Conservation (phyloP, 2,113 vertebrate genomes). For the Oncorhynchus tshawytscha region DNA sequence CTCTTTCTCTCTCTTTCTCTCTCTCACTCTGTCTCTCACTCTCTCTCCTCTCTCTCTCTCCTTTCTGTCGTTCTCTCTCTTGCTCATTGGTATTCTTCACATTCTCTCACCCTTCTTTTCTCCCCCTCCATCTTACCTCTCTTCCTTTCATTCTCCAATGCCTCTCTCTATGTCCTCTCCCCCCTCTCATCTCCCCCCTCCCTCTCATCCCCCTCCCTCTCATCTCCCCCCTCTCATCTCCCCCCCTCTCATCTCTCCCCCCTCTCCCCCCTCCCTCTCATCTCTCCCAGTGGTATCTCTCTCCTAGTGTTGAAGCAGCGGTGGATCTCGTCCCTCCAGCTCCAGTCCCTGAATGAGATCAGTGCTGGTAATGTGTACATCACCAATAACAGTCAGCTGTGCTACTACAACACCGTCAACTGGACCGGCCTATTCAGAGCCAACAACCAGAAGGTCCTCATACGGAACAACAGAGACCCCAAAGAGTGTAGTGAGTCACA, state of each 20-base stretch:
- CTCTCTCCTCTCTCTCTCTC: not conserved
- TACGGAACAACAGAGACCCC: constrained; percentile 87
- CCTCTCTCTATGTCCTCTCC: constrained; percentile 1
- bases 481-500: constrained; percentile 90
- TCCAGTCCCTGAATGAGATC: constrained; percentile 93
- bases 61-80: constrained; percentile 5
- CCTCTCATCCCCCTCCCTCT: constrained; percentile 2
- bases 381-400: constrained; percentile 92
- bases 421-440: constrained; percentile 92
- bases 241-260: no score
- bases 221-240: constrained; percentile 27
- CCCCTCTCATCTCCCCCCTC: not conserved
- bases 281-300: constrained; percentile 85
- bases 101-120: not conserved
- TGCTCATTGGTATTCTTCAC: constrained; percentile 12
- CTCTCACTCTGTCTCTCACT: no score
- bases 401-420: constrained; percentile 95
- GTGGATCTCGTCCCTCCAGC: constrained; percentile 89
- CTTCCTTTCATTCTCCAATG: not conserved
- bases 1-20: not conserved
- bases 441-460: constrained; percentile 84
- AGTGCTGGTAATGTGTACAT: constrained; percentile 97
- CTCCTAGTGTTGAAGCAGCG: constrained; percentile 95
- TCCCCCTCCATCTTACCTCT: not conserved
- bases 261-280: constrained; percentile 9